Evolutionary conservation across 2,888 invertebrate genomes (phyloP).

Genomic region (Drosophila fulvimacula): DNA sequence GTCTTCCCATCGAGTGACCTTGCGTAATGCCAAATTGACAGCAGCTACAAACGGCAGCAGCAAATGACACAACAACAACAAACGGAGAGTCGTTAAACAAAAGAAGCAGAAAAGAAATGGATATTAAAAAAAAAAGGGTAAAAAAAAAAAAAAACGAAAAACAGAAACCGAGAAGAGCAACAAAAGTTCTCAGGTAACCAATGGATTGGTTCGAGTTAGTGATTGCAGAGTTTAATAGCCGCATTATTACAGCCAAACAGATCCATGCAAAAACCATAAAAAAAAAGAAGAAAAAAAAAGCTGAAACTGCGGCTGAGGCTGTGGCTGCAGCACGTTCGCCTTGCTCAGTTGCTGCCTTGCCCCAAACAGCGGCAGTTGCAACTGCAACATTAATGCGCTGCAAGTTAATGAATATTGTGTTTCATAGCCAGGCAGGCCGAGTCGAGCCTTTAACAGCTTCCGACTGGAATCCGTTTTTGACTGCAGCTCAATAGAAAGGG

Average conservation of each 20-base stretch:
- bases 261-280: constrained; percentile 70
- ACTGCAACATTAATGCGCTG: constrained; percentile 79
- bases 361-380: constrained; percentile 32
- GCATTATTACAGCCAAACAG: constrained; percentile 78
- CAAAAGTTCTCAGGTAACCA: constrained; percentile 65
- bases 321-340: constrained; percentile 33
- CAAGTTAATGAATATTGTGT: constrained; percentile 84
- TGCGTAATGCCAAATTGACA: constrained; percentile 58
- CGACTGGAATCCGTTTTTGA: constrained; percentile 82
- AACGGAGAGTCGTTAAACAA: constrained; percentile 24
- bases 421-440: constrained; percentile 74
- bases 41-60: constrained; percentile 37
- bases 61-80: constrained; percentile 23
- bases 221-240: constrained; percentile 78
- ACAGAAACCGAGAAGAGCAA: neutral
- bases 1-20: constrained; percentile 47
- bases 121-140: neutral
- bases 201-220: constrained; percentile 78
- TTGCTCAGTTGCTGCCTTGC: constrained; percentile 12
- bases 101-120: constrained; percentile 6
- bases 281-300: constrained; percentile 57
- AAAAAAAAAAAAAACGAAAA: neutral
- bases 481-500: constrained; percentile 41
- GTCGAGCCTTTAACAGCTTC: constrained; percentile 82
- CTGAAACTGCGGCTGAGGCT: neutral